These are phyloP conservation scores for Acanthopagrus latus DNA, from an alignment of 2,797 vertebrate genomes.

Conservation along the genomic window DNA sequence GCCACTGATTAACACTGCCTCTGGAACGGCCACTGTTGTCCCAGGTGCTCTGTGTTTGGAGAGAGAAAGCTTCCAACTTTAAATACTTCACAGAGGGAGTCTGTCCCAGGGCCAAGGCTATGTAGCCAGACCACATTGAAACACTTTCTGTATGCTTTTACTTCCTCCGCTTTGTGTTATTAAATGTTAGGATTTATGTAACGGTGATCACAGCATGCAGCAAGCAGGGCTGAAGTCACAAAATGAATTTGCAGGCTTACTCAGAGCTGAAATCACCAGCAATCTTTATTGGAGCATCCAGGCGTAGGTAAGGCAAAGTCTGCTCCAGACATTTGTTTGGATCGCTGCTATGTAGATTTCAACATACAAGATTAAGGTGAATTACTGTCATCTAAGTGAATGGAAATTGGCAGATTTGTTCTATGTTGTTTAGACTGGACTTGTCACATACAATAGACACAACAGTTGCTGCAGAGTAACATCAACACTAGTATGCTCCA, in stretches of 20 bases:
- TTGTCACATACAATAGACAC: slow-evolving; percentile 78
- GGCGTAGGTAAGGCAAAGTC: slow-evolving; percentile 29
- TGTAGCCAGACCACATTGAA: slow-evolving; percentile 81
- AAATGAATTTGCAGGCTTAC: slow-evolving; percentile 60
- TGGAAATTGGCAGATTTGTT: slow-evolving; percentile 81
- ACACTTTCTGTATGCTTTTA: slow-evolving; percentile 79
- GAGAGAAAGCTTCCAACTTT: slow-evolving; percentile 83
- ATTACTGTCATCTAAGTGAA: slow-evolving; percentile 77
- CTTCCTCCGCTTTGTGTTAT: slow-evolving; percentile 80
- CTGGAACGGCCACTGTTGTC: slow-evolving; percentile 86
- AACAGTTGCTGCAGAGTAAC: slow-evolving; percentile 76
- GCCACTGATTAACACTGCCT: slow-evolving; percentile 85
- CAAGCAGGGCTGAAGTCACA: slow-evolving; percentile 54
- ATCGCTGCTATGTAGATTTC: slow-evolving; percentile 69
- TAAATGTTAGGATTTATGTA: slow-evolving; percentile 81
- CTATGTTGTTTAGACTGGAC: slow-evolving; percentile 79
- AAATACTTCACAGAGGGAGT: slow-evolving; percentile 87
- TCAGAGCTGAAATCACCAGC: slow-evolving; percentile 59
- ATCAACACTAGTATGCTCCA: slow-evolving; percentile 39
- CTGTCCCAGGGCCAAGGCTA: slow-evolving; percentile 78
- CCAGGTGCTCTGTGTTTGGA: slow-evolving; percentile 88
- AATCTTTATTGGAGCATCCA: slow-evolving; percentile 55
- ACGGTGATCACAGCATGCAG: slow-evolving; percentile 73
- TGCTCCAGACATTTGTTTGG: slow-evolving; percentile 68
- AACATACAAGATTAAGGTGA: slow-evolving; percentile 77